These are phyloP conservation scores for Parasteatoda lunata DNA, from an alignment of 2,888 invertebrate genomes.

Conservation along the genomic window DNA sequence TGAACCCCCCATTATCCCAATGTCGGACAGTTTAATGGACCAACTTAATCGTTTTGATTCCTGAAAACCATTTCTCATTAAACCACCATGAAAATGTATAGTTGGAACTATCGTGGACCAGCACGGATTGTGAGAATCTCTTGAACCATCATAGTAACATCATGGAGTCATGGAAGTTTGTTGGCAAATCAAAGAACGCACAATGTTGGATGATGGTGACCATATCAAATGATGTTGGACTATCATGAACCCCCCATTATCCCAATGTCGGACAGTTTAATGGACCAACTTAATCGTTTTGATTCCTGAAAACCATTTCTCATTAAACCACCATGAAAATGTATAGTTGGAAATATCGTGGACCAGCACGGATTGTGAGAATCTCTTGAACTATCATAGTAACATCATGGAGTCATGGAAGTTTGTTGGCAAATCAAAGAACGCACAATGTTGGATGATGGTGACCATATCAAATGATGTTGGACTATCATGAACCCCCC, in stretches of 20 bases:
- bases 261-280: too few species aligned
- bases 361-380: neutral
- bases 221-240: neutral
- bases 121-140: neutral
- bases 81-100: too few species aligned
- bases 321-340: too few species aligned
- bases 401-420: neutral
- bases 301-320: too few species aligned
- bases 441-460: neutral
- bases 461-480: neutral
- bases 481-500: neutral
- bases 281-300: too few species aligned
- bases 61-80: too few species aligned
- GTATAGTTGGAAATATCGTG: too few species aligned
- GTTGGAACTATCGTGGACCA: too few species aligned
- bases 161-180: neutral
- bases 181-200: too few species aligned
- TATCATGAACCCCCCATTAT: neutral
- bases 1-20: neutral
- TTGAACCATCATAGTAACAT: too few species aligned
- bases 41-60: too few species aligned
- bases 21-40: too few species aligned
- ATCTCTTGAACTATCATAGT: neutral
- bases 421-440: neutral
- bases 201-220: neutral